These are phyloP conservation scores for Epistrophe eligans DNA, from an alignment of 2,888 invertebrate species.

Conservation along the genomic window DNA sequence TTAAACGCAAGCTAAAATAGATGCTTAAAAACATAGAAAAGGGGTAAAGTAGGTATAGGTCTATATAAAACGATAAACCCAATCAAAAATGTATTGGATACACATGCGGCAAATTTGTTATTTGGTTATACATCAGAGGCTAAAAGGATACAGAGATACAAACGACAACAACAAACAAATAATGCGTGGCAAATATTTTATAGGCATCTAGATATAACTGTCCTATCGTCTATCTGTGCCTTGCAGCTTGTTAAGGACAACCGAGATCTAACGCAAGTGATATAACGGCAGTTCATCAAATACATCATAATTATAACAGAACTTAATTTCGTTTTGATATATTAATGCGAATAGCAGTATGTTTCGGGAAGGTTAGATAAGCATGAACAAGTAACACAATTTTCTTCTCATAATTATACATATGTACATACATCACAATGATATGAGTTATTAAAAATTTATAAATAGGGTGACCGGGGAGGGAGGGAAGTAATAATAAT, in stretches of 20 bases:
- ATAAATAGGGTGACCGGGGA: no score
- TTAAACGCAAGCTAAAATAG: slow-evolving; percentile 13
- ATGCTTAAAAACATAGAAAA: slow-evolving; percentile 2
- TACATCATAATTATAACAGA: background rate
- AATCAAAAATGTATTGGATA: slow-evolving; percentile 71
- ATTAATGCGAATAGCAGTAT: slow-evolving; percentile 16
- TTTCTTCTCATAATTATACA: background rate
- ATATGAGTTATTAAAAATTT: background rate
- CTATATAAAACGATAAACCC: slow-evolving; percentile 32
- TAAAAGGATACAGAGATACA: background rate
- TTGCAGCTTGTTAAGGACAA: slow-evolving; percentile 1
- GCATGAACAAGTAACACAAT: background rate
- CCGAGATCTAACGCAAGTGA: background rate
- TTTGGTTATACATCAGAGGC: slow-evolving; percentile 1
- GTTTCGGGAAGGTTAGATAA: slow-evolving; percentile 10
- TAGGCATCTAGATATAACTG: background rate
- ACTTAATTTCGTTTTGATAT: slow-evolving; percentile 27
- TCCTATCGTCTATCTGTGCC: background rate
- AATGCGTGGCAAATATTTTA: slow-evolving; percentile 13
- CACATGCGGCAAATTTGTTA: slow-evolving; percentile 65
- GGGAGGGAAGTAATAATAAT: no score
- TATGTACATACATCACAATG: no score
- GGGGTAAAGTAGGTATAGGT: background rate
- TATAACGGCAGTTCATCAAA: background rate
- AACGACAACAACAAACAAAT: background rate